Base-by-base conservation (phyloP, 2,888 invertebrate species). In the Fragum whitleyi region DNA sequence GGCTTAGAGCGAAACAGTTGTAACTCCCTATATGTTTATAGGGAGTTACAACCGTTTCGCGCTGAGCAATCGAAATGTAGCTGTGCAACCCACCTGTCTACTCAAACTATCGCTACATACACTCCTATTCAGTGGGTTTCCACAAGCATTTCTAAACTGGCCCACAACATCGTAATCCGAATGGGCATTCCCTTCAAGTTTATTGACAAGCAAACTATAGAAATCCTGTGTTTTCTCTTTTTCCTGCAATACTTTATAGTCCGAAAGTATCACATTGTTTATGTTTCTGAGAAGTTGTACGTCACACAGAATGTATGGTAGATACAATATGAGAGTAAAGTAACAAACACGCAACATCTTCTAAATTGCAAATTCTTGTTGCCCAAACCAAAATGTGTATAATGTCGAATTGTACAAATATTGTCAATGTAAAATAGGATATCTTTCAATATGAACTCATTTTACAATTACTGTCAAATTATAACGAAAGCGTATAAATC, bases 111-210 rank as follows among this genome's bases (percentile, higher is more conserved):
- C 32, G 11, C 5, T 32, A 16, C 61, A 61, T 0, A 32, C 36
- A 28, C 32, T 61, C n/a, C 32, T 29, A n/a, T 61, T 61, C 2
- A 61, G 32, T 9, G 61, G 61, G n/a, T 28, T n/a, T 32, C 61
- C 32, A 29, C 61, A 61, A 3, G 61, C 9, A 3, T 32, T 61
- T 19, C 26, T 32, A 61, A 61, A 61, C 36, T 32, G 29, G 7
- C 29, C 32, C 32, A 32, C 61, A 9, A 61, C 61, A n/a, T 32
- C 61, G 28, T 11, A 9, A n/a, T 61, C 19, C 16, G 6, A 1
- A 16, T 29, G 32, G 19, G 47, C 47, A 47, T 16, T 47, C 19
- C 47, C 47, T 5, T 47, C 47, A 3, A 47, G 47, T 47, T 16
- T 47, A 47, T 47, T 16, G 47, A 47, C n/a, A 19, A 47, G 2